Percentiles rank a stretch among this genome's conserved stretches.
These are phyloP conservation scores for Drosophila borborema DNA, from an alignment of 2,888 invertebrate species.

Conservation along the genomic window DNA sequence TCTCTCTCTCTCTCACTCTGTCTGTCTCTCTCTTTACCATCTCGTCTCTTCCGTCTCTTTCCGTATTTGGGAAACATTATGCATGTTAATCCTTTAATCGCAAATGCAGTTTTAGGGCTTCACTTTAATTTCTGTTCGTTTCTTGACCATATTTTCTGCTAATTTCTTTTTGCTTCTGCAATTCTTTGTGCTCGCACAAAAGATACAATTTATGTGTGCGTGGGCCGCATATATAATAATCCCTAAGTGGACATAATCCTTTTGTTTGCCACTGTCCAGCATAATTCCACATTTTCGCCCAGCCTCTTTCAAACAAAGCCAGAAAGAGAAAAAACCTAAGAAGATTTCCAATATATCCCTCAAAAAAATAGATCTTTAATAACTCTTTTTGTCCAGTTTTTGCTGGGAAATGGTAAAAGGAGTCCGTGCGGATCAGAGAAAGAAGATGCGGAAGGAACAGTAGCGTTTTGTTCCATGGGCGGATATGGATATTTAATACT, in stretches of 20 bases:
- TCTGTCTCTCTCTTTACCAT: background rate
- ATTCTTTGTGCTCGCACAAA: constrained; percentile 47
- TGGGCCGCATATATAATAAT: constrained; percentile 69
- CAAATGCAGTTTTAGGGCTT: constrained; percentile 48
- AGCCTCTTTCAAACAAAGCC: constrained; percentile 34
- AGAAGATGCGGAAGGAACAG: constrained; percentile 48
- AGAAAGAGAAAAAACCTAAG: background rate
- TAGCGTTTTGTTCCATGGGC: constrained; percentile 71
- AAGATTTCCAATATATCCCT: constrained; percentile 25
- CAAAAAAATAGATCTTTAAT: constrained; percentile 58
- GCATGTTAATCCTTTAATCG: constrained; percentile 77
- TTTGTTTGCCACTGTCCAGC: constrained; percentile 68
- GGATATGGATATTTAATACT: constrained; percentile 78
- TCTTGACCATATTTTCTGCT: constrained; percentile 65
- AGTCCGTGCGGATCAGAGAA: constrained; percentile 28
- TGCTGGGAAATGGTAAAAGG: constrained; percentile 47
- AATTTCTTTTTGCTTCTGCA: constrained; percentile 56
- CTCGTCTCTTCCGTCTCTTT: background rate
- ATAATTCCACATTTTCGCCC: constrained; percentile 59
- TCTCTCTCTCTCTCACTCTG: constrained; percentile 3
- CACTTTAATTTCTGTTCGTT: constrained; percentile 26
- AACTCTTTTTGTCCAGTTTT: constrained; percentile 64
- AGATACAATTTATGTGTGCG: constrained; percentile 45
- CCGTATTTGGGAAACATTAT: constrained; percentile 76
- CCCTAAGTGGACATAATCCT: constrained; percentile 78